A percentile compares a stretch with the other conserved stretches of the same genome.
These are phyloP conservation scores for Drosophila borealis DNA, from an alignment of 2,888 invertebrate species.

Conservation along the genomic window DNA sequence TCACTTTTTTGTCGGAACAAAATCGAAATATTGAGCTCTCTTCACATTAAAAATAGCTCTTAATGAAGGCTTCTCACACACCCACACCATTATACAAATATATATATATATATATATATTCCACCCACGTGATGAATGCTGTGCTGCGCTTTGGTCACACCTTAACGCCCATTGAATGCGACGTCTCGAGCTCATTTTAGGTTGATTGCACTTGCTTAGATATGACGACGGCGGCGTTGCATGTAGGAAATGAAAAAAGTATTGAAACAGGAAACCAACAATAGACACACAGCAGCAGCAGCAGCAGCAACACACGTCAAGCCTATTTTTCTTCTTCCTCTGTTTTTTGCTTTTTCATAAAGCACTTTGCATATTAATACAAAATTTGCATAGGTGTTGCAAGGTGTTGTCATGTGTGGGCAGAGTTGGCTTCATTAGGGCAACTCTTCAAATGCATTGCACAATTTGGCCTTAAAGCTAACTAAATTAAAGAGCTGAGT, in stretches of 20 bases:
- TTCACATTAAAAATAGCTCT: not conserved
- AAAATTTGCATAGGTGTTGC: constrained; percentile 73
- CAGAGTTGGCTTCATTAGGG: constrained; percentile 32
- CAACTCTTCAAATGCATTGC: constrained; percentile 30
- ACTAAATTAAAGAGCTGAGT: not conserved
- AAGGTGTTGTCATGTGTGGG: constrained; percentile 26
- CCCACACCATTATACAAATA: not conserved
- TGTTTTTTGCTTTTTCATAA: constrained; percentile 25
- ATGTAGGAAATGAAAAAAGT: constrained; percentile 67
- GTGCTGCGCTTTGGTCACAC: constrained; percentile 40
- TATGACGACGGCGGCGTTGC: constrained; percentile 34
- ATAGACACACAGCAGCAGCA: constrained; percentile 29
- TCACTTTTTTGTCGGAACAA: not conserved
- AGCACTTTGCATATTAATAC: constrained; percentile 74
- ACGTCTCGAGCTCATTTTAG: constrained; percentile 37
- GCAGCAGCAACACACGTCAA: constrained; percentile 54
- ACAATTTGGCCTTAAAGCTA: constrained; percentile 21
- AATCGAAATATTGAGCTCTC: not conserved
- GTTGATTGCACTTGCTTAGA: constrained; percentile 74
- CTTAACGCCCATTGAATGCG: constrained; percentile 18
- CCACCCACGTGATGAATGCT: constrained; percentile 12
- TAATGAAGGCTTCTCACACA: not conserved
- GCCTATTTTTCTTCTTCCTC: constrained; percentile 41
- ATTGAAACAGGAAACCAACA: constrained; percentile 67
- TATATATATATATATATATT: constrained; percentile 1